Base-by-base conservation (phyloP, 2,113 vertebrate genomes). In the Nettapus auritus region DNA sequence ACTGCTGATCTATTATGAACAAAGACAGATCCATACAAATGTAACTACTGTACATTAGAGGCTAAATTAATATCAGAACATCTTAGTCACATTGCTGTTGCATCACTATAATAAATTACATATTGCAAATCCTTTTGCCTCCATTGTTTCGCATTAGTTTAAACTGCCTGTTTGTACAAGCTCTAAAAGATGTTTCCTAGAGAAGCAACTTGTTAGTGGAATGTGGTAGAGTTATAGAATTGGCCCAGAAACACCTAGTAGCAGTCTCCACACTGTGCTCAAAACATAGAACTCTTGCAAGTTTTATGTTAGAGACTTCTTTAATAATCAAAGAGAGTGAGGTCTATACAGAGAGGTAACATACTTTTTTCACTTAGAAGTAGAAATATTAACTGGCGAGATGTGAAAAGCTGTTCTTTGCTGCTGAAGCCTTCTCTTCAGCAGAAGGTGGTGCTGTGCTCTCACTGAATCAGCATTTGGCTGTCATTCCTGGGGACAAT, bases 381-480 rank as follows among this genome's bases (percentile, higher is more conserved):
- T 63, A 56, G 12, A 19, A n/a, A 3, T 56, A 8, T 14, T 64
- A 13, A 0, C 0, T 6, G 20, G 26, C n/a, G 77, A 64, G 38
- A 50, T 2, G 36, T 17, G 16, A 40, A n/a, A 60, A 40, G 2
- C 8, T n/a, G 66, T 71, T 59, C 42, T 20, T 55, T 21, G 6
- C 6, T 33, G 8, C 60, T 26, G 64, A 57, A 76, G 21, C 50
- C 23, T 21, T 12, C 17, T 56, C 6, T 81, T 82, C 8, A 36
- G 31, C 94, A 89, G 78, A 55, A 95, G 96, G 19, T 93, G 96
- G 95, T 71, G 88, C 64, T 88, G 33, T 18, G 38, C 10, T 50
- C 77, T 85, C 82, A 63, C 42, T 42, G 56, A 74, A 75, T n/a
- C 38, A 16, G 28, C 3, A 1, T 44, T 29, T 29, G 25, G 64